Percentiles rank a stretch among this genome's conserved stretches.
phyloP scores from a whole-genome alignment of 2,888 invertebrate species.

The Nomada fabriciana region DNA sequence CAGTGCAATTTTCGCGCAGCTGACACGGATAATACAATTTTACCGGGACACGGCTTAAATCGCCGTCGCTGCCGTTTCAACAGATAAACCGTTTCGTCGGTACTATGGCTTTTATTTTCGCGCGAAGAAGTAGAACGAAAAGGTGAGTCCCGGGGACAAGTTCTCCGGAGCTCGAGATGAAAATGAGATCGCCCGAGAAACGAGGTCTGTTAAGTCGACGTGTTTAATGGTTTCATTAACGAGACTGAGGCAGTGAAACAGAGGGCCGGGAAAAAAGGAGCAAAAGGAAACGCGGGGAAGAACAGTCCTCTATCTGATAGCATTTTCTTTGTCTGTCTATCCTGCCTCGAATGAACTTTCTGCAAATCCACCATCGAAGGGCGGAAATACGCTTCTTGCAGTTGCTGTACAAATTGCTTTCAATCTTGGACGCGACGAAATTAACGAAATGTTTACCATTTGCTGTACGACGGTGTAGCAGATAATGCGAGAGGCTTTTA shows the following conservation, averaged over 20 bases:
- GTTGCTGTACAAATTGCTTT: conserved; percentile 1
- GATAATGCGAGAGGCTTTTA: too few species aligned
- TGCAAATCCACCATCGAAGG: neutral
- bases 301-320: conserved; percentile 39
- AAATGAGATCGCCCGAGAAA: conserved; percentile 76
- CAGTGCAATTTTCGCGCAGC: conserved; percentile 43
- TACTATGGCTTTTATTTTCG: conserved; percentile 28
- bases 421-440: neutral
- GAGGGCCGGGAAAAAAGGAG: conserved; percentile 40
- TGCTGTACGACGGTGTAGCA: too few species aligned
- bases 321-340: conserved; percentile 37
- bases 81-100: conserved; percentile 52
- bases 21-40: conserved; percentile 50
- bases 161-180: conserved; percentile 59
- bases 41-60: conserved; percentile 36
- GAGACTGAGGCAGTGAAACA: conserved; percentile 49
- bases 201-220: conserved; percentile 71
- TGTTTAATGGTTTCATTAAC: conserved; percentile 79
- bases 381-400: neutral
- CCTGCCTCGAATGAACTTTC: conserved; percentile 7
- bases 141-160: conserved; percentile 41
- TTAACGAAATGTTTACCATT: too few species aligned
- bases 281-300: conserved; percentile 26
- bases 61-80: conserved; percentile 33
- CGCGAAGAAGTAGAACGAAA: conserved; percentile 39